Evolutionary conservation across 2,113 vertebrate species (phyloP), one percentile per base, ranked within the genome.

Genomic region (Cavia porcellus): DNA sequence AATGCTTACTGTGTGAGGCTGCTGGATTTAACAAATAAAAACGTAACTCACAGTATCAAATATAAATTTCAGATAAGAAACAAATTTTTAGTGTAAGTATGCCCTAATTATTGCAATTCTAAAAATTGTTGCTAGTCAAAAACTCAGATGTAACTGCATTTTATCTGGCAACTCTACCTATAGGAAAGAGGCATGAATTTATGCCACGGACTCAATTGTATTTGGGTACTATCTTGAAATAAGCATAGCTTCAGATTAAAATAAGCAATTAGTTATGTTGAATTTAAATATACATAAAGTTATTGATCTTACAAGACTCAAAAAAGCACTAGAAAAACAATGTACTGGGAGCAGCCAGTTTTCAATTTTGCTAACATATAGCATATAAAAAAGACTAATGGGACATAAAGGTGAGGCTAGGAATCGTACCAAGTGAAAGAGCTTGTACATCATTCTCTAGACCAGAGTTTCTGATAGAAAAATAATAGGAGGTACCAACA

Each of bases 21-120:
- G 22, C 45, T 79, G 52, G 59, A 72, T 82, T 86, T 89, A 93
- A 66, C 74, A 87, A 92, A 84, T 47, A 86, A 72, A 90, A 93
- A 32, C 12, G 42, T 42, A 42, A 70, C 25, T 47, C 66, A 55
- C 35, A 45, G 2, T 55, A 32, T 32, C 35, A 89, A 88, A 61
- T 92, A 83, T 88, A n/a, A 94, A 91, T 94, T 74, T 83, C 35
- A 61, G 17, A 28, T 74, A 92, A 86, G 68, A 8, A 94, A 57
- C 11, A 45, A 38, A 45, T 28, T n/a, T 91, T 81, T 55, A 86
- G 30, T 47, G 6, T 79, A 86, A 72, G 11, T 57, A 55, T 91
- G 19, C 55, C 15, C 1, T 77, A 91, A 82, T 47, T 72, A 72
- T 47, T 89, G 4, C 28, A 82, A 15, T 72, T 66, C 66, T 92